These are phyloP conservation scores for Psammodynastes pulverulentus DNA, from an alignment of 2,113 vertebrate species.

Conservation along the genomic window DNA sequence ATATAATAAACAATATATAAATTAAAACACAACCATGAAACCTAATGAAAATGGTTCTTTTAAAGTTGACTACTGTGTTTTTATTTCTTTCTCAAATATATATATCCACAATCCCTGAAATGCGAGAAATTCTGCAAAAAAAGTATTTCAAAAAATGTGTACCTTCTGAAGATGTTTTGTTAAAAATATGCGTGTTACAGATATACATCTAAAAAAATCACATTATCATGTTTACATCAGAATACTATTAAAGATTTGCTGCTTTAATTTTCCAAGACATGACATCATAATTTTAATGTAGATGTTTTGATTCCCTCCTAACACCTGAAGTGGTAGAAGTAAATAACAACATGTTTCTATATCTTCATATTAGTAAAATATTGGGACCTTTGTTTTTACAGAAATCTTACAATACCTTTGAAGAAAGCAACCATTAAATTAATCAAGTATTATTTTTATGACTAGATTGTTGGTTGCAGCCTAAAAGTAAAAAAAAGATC, in stretches of 20 bases:
- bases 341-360: neutral
- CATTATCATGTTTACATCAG: neutral
- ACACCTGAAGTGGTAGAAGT: too few relatives aligned
- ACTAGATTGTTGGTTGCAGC: neutral
- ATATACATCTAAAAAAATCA: neutral
- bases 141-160: neutral
- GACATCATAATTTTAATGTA: neutral
- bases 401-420: neutral
- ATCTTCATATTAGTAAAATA: neutral
- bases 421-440: neutral
- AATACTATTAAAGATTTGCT: neutral
- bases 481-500: neutral
- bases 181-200: neutral
- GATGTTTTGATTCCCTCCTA: neutral
- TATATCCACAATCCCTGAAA: too few relatives aligned
- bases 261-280: neutral
- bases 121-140: neutral
- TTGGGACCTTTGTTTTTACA: conserved; percentile 5
- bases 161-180: neutral
- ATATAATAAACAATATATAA: neutral
- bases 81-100: neutral
- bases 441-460: neutral
- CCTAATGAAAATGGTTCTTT: neutral
- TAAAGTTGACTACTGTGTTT: neutral
- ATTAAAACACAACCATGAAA: neutral